phyloP scores from a whole-genome alignment of 2,113 vertebrate genomes.

The Oxyruncus cristatus region DNA sequence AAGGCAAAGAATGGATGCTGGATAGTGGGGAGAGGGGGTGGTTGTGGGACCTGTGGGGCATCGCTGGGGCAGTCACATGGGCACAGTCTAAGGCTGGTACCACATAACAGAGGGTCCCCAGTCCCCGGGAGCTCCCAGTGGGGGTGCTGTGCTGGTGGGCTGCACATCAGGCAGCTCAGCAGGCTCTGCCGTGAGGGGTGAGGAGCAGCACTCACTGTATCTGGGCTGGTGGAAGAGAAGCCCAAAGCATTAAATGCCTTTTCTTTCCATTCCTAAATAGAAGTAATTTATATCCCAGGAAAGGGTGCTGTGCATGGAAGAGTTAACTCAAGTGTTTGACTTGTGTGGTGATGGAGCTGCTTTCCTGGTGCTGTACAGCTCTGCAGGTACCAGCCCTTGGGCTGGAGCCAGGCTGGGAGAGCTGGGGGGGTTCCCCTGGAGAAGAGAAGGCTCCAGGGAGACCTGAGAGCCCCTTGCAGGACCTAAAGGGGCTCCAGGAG shows the following conservation, averaged over 20 bases:
- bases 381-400: background rate
- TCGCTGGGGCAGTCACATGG: accelerated
- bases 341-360: no score
- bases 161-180: background rate
- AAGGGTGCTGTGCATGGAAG: background rate
- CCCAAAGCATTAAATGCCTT: background rate
- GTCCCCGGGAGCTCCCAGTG: background rate
- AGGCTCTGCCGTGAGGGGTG: background rate
- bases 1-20: background rate
- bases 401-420: background rate
- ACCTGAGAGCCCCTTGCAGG: accelerated
- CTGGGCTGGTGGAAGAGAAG: background rate
- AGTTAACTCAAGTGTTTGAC: background rate
- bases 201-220: background rate
- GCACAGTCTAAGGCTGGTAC: background rate
- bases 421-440: background rate
- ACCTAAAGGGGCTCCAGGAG: background rate
- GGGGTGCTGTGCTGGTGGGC: background rate
- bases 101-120: background rate
- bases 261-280: background rate
- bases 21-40: background rate
- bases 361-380: accelerated
- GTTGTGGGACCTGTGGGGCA: background rate
- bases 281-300: background rate
- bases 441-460: background rate